Percentiles rank a stretch among this genome's conserved stretches.
These are phyloP conservation scores for Selenia dentaria DNA, from an alignment of 2,888 invertebrate genomes.

Conservation along the genomic window DNA sequence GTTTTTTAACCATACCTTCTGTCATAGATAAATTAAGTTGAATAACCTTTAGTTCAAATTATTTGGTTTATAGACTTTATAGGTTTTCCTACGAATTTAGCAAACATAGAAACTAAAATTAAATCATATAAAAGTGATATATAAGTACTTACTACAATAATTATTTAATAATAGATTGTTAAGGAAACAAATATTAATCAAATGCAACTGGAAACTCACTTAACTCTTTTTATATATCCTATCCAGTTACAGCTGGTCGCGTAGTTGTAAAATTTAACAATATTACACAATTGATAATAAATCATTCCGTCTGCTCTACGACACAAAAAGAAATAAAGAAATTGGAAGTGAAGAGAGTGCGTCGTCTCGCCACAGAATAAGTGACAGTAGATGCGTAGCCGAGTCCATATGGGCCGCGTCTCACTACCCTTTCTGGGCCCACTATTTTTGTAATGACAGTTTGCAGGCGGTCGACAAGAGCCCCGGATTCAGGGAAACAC, in stretches of 20 bases:
- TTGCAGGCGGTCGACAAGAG: conserved; percentile 64
- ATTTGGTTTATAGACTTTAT: no score
- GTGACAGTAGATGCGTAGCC: conserved; percentile 24
- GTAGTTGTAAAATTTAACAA: conserved; percentile 13
- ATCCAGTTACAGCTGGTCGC: conserved; percentile 8
- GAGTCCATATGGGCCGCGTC: conserved; percentile 76
- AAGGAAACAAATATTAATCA: conserved; percentile 2
- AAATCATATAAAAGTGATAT: no score
- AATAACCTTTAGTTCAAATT: no score
- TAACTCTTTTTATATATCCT: conserved; percentile 1
- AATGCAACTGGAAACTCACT: conserved; percentile 8
- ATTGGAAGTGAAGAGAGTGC: conserved; percentile 55
- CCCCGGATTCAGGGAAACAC: conserved; percentile 65
- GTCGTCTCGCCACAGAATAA: conserved; percentile 19
- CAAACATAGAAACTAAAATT: no score
- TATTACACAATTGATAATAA: conserved; percentile 17
- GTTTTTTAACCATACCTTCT: no score
- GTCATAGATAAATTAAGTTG: no score
- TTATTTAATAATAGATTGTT: neutral
- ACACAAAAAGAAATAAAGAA: conserved; percentile 54
- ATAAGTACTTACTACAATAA: neutral
- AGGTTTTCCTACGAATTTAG: no score
- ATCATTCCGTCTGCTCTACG: conserved; percentile 27
- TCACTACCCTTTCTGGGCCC: conserved; percentile 79
- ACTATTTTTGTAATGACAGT: conserved; percentile 83